Evolutionary conservation across 2,113 vertebrate genomes (phyloP).

Genomic region (Murina feae): DNA sequence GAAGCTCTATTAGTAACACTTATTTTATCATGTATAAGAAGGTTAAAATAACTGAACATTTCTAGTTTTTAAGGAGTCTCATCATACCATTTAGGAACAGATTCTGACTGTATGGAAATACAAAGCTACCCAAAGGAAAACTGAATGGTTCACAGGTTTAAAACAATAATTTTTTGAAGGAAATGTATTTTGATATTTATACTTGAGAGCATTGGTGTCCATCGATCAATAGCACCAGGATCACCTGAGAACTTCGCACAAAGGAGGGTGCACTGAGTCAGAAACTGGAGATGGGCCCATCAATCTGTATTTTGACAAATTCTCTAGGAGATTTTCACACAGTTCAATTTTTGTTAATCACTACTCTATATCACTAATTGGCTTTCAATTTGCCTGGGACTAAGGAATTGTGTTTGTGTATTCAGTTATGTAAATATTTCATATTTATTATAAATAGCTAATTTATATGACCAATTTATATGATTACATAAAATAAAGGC

Average conservation of each 20-base stretch:
- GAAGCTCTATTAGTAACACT: not conserved
- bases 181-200: not conserved
- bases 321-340: not conserved
- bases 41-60: not conserved
- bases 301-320: not conserved
- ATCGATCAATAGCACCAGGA: not conserved
- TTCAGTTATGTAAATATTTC: not conserved
- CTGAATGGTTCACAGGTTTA: not conserved
- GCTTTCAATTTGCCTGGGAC: not conserved
- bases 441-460: not conserved
- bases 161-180: not conserved
- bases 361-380: not conserved
- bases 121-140: not conserved
- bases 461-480: not conserved
- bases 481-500: not conserved
- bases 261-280: not conserved
- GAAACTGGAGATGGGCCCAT: not conserved
- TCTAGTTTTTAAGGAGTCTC: not conserved
- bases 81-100: not conserved
- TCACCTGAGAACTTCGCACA: not conserved
- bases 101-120: not conserved
- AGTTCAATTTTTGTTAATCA: not conserved
- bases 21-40: not conserved
- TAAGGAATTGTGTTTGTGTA: not conserved
- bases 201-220: not conserved